Conservation (phyloP, 2,113 vertebrate species). For the Bostrychus sinensis region DNA sequence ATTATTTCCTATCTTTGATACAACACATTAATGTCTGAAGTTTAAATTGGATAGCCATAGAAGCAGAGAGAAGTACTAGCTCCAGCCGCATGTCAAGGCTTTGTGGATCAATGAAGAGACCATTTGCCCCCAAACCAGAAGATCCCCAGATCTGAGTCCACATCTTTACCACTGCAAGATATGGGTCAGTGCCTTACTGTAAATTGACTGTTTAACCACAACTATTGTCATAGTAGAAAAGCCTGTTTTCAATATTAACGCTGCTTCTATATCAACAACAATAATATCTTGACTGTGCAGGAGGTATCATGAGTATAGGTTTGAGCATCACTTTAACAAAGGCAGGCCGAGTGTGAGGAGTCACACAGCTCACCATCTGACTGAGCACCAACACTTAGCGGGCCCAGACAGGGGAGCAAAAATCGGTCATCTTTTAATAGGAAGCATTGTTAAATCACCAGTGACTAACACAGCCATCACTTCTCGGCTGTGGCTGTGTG, state of each 20-base stretch:
- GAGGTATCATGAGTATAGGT: conserved; percentile 42
- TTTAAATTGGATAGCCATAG: too few species aligned
- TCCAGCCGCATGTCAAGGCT: too few species aligned
- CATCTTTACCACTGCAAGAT: too few species aligned
- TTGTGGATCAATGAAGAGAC: too few species aligned
- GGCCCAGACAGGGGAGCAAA: conserved; percentile 18
- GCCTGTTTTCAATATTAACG: background rate
- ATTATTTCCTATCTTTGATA: too few species aligned
- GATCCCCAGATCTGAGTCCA: too few species aligned
- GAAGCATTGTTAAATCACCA: conserved; percentile 48
- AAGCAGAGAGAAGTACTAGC: too few species aligned
- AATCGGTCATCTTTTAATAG: conserved; percentile 60
- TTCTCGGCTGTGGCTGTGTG: conserved; percentile 30
- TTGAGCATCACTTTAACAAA: conserved; percentile 61
- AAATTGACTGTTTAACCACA: background rate
- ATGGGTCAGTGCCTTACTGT: too few species aligned
- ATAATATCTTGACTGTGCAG: conserved; percentile 8
- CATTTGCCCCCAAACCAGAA: too few species aligned
- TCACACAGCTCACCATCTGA: conserved; percentile 61
- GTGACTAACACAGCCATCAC: conserved; percentile 42
- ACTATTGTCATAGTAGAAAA: background rate
- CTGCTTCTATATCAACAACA: background rate
- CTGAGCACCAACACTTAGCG: conserved; percentile 17
- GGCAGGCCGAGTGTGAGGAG: conserved; percentile 58
- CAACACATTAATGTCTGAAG: too few species aligned